phyloP scores from a whole-genome alignment of 2,797 vertebrate species.

The Danionella dracula region DNA sequence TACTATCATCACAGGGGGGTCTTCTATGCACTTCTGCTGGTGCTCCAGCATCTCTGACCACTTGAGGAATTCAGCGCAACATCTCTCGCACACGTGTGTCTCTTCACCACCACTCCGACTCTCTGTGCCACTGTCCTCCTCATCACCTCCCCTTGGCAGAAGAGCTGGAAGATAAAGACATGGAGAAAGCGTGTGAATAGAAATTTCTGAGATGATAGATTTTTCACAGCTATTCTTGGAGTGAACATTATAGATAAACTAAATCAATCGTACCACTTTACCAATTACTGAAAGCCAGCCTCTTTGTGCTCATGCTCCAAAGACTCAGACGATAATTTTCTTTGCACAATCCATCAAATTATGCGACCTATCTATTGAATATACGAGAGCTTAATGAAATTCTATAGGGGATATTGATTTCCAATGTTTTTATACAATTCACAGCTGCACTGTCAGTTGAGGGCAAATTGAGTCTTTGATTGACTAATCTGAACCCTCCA shows the following conservation, averaged over 20 bases:
- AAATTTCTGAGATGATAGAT: slow-evolving; percentile 62
- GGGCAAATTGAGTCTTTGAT: slow-evolving; percentile 78
- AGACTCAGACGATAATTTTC: slow-evolving; percentile 83
- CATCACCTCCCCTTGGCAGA: slow-evolving; percentile 66
- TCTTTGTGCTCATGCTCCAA: slow-evolving; percentile 64
- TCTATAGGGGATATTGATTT: slow-evolving; percentile 99
- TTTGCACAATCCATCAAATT: slow-evolving; percentile 82
- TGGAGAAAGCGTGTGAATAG: slow-evolving; percentile 45
- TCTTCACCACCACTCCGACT: slow-evolving; percentile 77
- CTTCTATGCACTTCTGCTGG: slow-evolving; percentile 78
- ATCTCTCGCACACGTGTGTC: slow-evolving; percentile 82
- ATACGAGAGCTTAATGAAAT: slow-evolving; percentile 99
- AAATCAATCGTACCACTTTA: slow-evolving; percentile 75
- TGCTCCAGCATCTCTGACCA: slow-evolving; percentile 85
- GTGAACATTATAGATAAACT: slow-evolving; percentile 62
- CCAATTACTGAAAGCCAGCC: slow-evolving; percentile 63
- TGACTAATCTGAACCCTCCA: slow-evolving; percentile 75
- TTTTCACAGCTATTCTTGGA: slow-evolving; percentile 48
- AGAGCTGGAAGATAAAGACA: slow-evolving; percentile 57
- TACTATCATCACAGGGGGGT: slow-evolving; percentile 81
- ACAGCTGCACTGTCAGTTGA: slow-evolving; percentile 88
- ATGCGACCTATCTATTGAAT: slow-evolving; percentile 96
- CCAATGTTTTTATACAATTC: slow-evolving; percentile 98
- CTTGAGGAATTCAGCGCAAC: slow-evolving; percentile 90
- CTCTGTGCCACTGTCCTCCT: slow-evolving; percentile 65